Evolutionary conservation across 2,113 vertebrate genomes (phyloP).

Genomic region (Tringa solitaria): DNA sequence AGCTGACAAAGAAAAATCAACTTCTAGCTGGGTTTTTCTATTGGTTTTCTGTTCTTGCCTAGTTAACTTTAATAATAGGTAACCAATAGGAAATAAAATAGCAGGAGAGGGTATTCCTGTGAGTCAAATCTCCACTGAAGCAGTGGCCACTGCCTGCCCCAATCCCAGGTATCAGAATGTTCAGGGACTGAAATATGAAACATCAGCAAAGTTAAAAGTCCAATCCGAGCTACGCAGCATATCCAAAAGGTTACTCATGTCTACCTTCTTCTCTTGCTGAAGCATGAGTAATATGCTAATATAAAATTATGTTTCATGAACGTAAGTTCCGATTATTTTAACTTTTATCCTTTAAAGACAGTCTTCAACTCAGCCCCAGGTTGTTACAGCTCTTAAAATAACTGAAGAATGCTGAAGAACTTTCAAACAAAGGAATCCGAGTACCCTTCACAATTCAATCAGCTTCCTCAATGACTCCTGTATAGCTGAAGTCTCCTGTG

Average conservation of each 20-base stretch:
- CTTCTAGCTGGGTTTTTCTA: constrained; percentile 58
- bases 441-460: neutral
- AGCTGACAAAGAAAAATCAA: constrained; percentile 69
- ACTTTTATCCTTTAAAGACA: neutral
- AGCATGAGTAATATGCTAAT: neutral
- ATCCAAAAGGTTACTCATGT: neutral
- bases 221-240: neutral
- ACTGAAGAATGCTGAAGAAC: neutral
- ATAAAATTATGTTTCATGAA: constrained; percentile 1
- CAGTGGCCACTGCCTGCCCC: neutral
- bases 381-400: neutral
- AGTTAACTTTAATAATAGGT: constrained; percentile 74
- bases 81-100: constrained; percentile 60
- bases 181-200: neutral
- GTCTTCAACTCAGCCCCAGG: neutral
- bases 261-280: neutral
- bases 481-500: neutral
- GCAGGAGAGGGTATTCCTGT: constrained; percentile 58
- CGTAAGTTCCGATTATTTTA: neutral
- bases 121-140: constrained; percentile 63
- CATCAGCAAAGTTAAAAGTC: neutral
- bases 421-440: neutral
- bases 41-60: constrained; percentile 73
- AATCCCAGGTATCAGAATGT: neutral
- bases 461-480: neutral